Evolutionary conservation across 1,140 invertebrate genomes (phyloP).

Genomic region (Ridgeia piscesae): DNA sequence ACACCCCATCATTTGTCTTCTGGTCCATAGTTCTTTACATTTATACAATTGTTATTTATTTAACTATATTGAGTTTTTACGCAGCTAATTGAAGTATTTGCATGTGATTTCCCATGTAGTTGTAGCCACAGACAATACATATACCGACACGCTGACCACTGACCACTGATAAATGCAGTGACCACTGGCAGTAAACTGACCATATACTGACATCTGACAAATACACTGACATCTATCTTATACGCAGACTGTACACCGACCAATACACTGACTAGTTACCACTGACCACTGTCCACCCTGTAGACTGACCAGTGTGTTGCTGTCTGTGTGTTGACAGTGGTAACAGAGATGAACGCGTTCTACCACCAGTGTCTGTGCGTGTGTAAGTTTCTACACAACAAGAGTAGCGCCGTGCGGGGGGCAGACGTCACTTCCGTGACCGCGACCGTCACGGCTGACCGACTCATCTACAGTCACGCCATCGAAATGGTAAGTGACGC

Average conservation of each 20-base stretch:
- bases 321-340: conserved; percentile 66
- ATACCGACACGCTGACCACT: no score
- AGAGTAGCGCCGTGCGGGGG: conserved; percentile 56
- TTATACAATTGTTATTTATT: conserved; percentile 2
- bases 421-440: conserved; percentile 61
- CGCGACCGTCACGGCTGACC: conserved; percentile 81
- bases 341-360: conserved; percentile 82
- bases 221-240: neutral
- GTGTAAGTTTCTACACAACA: conserved; percentile 83
- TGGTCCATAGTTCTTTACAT: conserved; percentile 22
- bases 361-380: conserved; percentile 84
- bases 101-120: neutral
- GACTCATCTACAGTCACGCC: conserved; percentile 92
- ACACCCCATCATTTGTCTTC: no score
- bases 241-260: neutral
- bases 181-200: no score
- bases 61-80: no score
- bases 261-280: neutral
- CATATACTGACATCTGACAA: no score
- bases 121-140: no score
- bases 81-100: neutral
- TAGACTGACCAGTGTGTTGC: neutral
- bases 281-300: neutral
- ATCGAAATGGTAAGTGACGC: conserved; percentile 80
- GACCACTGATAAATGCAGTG: no score